Evolutionary conservation across 2,888 invertebrate species (phyloP).

Genomic region (Cloeon dipterum): DNA sequence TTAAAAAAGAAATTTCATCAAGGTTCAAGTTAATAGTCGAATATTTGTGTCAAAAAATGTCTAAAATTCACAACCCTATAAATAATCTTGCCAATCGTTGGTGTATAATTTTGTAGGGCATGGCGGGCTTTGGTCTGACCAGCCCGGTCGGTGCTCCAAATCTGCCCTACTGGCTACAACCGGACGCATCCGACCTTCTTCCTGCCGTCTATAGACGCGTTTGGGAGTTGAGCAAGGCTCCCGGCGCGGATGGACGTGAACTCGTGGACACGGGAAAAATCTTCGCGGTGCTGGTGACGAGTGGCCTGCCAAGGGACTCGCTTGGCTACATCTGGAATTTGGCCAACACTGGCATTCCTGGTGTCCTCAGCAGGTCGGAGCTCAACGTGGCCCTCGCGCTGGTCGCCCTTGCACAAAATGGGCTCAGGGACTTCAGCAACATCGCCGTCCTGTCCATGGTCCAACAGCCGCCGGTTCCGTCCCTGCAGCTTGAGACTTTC

Average conservation of each 20-base stretch:
- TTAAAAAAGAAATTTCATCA: no score
- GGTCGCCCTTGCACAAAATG: constrained; percentile 22
- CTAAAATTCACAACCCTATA: no score
- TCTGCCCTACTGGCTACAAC: constrained; percentile 21
- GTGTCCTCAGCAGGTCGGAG: constrained; percentile 22
- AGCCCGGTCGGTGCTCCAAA: no score
- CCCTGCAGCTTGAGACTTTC: constrained; percentile 14
- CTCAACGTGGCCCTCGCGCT: constrained; percentile 22
- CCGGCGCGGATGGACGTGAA: constrained; percentile 14
- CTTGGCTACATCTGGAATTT: constrained; percentile 24
- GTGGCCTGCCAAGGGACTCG: constrained; percentile 21
- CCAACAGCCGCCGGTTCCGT: constrained; percentile 15
- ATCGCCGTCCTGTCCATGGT: constrained; percentile 12
- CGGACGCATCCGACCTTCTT: constrained; percentile 16
- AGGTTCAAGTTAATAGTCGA: no score
- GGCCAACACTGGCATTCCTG: constrained; percentile 22
- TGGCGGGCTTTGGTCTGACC: no score
- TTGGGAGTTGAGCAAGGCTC: constrained; percentile 16
- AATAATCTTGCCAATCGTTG: no score
- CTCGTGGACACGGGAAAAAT: constrained; percentile 19
- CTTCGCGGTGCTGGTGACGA: constrained; percentile 21
- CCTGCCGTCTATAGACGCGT: constrained; percentile 20
- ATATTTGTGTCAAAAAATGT: no score
- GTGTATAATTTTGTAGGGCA: no score
- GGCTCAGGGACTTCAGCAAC: constrained; percentile 13